Evolutionary conservation across 2,113 vertebrate species (phyloP).

Genomic region (Narcine bancroftii): DNA sequence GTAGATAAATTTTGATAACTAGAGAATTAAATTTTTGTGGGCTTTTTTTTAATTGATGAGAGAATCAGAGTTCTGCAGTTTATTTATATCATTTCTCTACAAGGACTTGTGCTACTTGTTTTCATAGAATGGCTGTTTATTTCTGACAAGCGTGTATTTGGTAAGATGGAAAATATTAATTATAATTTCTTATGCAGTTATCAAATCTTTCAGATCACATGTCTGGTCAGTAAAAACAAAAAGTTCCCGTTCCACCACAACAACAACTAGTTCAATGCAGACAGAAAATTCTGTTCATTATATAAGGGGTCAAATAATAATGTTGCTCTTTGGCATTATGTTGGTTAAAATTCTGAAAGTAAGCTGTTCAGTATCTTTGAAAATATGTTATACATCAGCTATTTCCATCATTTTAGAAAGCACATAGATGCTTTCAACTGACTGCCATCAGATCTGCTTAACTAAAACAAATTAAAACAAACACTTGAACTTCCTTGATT

Average conservation of each 20-base stretch:
- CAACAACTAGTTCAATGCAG: not conserved
- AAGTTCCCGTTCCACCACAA: not conserved
- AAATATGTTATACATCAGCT: not conserved
- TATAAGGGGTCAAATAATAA: not conserved
- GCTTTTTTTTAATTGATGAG: not conserved
- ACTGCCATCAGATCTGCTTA: not conserved
- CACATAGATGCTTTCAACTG: no score
- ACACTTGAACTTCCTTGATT: not conserved
- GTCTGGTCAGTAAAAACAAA: not conserved
- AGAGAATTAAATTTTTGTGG: not conserved
- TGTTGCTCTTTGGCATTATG: not conserved
- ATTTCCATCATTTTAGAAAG: not conserved
- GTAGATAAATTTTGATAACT: conserved; percentile 5
- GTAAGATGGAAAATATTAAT: not conserved
- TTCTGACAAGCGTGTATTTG: not conserved
- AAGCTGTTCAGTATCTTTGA: not conserved
- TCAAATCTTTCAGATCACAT: not conserved
- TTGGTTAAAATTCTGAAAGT: not conserved
- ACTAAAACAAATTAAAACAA: not conserved
- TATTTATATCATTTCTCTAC: not conserved
- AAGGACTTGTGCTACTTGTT: not conserved
- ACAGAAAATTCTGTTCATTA: not conserved
- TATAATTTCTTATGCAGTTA: not conserved
- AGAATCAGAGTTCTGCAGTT: not conserved
- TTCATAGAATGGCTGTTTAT: not conserved